phyloP scores from a whole-genome alignment of 2,888 invertebrate species.

The Callyntrura guangdongensis region DNA sequence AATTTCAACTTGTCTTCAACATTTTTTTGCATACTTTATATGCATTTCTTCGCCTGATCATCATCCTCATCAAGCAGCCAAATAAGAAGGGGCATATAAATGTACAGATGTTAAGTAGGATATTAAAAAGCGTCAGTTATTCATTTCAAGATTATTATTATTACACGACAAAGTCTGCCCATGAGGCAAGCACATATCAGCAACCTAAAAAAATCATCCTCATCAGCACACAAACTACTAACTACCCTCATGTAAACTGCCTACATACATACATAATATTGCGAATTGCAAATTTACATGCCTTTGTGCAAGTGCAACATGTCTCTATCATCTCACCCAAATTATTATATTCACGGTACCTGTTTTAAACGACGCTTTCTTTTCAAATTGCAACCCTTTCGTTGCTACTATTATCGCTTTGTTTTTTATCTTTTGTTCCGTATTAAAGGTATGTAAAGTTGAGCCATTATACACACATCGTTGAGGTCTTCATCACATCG shows the following conservation, averaged over 20 bases:
- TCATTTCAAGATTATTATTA: conserved; percentile 72
- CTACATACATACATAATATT: conserved; percentile 5
- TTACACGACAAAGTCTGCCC: conserved; percentile 69
- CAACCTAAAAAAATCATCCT: conserved; percentile 35
- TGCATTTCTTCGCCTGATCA: conserved; percentile 43
- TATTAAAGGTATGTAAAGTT: conserved; percentile 25
- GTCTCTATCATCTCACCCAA: no score
- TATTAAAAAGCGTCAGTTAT: conserved; percentile 76
- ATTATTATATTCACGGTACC: not conserved
- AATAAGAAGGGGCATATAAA: conserved; percentile 36
- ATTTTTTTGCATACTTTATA: conserved; percentile 21
- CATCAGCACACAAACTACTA: conserved; percentile 16
- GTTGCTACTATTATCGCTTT: not conserved
- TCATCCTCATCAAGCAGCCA: not conserved
- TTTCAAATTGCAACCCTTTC: not conserved
- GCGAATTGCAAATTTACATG: not conserved
- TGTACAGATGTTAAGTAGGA: conserved; percentile 64
- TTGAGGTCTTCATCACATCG: conserved; percentile 54
- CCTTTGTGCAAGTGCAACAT: not conserved
- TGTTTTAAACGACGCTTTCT: not conserved
- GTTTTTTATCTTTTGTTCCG: conserved; percentile 18
- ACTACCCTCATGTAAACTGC: conserved; percentile 11
- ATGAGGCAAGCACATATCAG: conserved; percentile 46
- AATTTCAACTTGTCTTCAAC: conserved; percentile 12
- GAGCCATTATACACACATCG: conserved; percentile 19